A percentile compares a stretch with the other conserved stretches of the same genome.
Conservation (phyloP, 2,888 invertebrate genomes). For the Ctenicera cuprea region DNA sequence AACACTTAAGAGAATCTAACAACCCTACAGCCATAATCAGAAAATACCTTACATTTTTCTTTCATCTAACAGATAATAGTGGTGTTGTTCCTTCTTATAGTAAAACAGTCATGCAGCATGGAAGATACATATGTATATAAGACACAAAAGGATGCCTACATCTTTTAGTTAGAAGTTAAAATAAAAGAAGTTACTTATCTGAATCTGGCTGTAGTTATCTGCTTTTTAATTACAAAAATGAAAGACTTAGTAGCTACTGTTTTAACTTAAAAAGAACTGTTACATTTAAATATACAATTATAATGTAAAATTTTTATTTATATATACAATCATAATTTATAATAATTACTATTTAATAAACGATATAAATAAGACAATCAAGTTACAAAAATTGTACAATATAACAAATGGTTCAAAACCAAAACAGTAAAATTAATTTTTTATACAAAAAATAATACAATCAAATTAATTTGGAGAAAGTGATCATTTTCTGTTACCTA, state of each 20-base stretch:
- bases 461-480: background rate
- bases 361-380: conserved; percentile 2
- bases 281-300: background rate
- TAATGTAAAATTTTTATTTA: conserved; percentile 16
- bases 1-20: conserved; percentile 5
- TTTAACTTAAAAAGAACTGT: conserved; percentile 16
- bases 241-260: conserved; percentile 25
- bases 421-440: conserved; percentile 5
- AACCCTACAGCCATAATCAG: background rate
- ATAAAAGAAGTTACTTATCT: background rate
- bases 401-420: background rate
- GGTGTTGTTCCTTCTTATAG: background rate
- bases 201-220: conserved; percentile 8
- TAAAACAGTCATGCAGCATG: background rate
- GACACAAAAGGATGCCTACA: no score
- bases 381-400: background rate
- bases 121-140: background rate
- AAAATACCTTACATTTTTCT: background rate
- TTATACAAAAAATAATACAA: background rate
- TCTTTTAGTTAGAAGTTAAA: background rate
- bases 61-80: background rate
- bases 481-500: background rate
- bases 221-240: conserved; percentile 19
- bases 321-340: conserved; percentile 3
- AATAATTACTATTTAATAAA: background rate